Evolutionary conservation across 1,140 invertebrate species (phyloP), one percentile per base, ranked within the genome.

Genomic region (Pollicipes pollicipes): DNA sequence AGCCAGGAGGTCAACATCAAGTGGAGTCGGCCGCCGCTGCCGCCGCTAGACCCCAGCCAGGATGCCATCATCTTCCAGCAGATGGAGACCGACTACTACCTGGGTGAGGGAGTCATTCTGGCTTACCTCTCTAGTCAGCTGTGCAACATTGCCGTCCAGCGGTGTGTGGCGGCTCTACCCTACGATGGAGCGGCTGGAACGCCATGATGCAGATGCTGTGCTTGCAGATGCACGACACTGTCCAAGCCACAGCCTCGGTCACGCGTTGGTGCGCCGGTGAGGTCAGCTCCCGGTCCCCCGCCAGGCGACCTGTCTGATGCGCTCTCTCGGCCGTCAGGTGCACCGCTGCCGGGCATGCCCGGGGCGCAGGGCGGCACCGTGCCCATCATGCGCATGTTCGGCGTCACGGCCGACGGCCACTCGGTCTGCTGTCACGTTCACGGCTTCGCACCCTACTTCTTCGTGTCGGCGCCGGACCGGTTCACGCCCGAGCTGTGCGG

Each of bases 381-480:
- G 6, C 92, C 94, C 0, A 86, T 98, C 66, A 90, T 98, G 80
- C 85, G 96, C 76, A 90, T 99, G 87, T 99, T 89, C 85, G 97
- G 97, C 37, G 85, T 98, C 1, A 98, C 93, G 30, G 87, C 88
- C 81, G 83, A 87, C 75, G 95, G 95, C 21, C 89, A 98, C 82
- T 97, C 95, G 31, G 88, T 99, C 29, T 90, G 95, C 78, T 96
- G 91, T 79, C 92, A 98, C 82, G 88, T 98, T 26, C 95, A 98
- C 84, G 97, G 97, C 13, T 99, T 96, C 81, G 87, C 88, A 68
- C 95, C 97, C 0, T 99, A 98, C 80, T 92, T 99, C 74, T 99
- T 90, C 83, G 89, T 96, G 0, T 85, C 86, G 66, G 88, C 92
- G 6, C 94, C 95, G 66, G 68, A 79, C 24, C 84, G 82, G 69